A percentile compares a stretch with the other conserved stretches of the same genome.
These are phyloP conservation scores for Drosophila bipectinata DNA, from an alignment of 1,140 invertebrate genomes.

Conservation along the genomic window DNA sequence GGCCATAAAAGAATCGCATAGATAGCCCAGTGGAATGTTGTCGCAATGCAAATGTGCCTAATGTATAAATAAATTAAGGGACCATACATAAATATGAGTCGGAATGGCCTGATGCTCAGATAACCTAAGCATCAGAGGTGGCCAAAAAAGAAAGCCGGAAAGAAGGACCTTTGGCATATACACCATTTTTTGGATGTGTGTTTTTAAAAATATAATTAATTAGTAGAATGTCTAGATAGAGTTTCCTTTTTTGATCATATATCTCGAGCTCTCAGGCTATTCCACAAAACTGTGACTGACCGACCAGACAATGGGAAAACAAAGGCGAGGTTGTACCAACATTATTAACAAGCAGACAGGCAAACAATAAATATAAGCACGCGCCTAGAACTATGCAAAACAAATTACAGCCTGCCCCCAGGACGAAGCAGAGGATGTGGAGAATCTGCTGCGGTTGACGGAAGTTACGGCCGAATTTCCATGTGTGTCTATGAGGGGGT, in stretches of 20 bases:
- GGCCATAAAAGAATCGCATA: constrained; percentile 40
- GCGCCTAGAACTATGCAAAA: constrained; percentile 71
- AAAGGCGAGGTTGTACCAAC: constrained; percentile 20
- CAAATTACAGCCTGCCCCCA: constrained; percentile 53
- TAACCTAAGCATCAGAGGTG: constrained; percentile 31
- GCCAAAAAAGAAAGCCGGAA: constrained; percentile 41
- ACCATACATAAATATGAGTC: constrained; percentile 45
- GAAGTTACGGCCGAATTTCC: constrained; percentile 41
- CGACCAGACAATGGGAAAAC: constrained; percentile 51
- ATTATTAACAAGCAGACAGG: constrained; percentile 25
- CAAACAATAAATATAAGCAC: constrained; percentile 70
- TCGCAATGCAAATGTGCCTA: constrained; percentile 41
- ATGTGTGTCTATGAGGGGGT: constrained; percentile 4
- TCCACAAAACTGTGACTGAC: not conserved
- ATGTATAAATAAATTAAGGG: constrained; percentile 56
- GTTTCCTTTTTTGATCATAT: not conserved
- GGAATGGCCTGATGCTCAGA: constrained; percentile 32
- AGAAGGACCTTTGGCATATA: not conserved
- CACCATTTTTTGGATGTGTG: not conserved
- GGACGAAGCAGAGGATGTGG: constrained; percentile 3
- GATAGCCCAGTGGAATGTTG: constrained; percentile 35
- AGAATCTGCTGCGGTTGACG: constrained; percentile 44
- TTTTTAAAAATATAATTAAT: not conserved
- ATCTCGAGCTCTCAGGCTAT: not conserved
- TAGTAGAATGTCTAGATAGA: not conserved